Conservation (phyloP, 2,113 vertebrate genomes). For the Lophochroa leadbeateri region DNA sequence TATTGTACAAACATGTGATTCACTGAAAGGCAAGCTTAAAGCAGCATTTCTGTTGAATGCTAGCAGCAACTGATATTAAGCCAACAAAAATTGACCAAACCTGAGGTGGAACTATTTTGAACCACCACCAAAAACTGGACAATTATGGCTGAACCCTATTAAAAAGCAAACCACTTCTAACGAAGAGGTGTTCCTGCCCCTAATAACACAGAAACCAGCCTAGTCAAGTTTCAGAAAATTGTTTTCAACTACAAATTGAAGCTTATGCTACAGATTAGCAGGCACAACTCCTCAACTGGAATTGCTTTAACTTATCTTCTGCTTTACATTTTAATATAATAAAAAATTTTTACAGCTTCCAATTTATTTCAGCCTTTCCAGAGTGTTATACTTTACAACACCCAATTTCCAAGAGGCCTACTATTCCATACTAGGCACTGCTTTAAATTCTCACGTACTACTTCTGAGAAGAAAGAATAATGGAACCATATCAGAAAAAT, state of each 20-base stretch:
- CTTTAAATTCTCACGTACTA: not conserved
- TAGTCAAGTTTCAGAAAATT: not conserved
- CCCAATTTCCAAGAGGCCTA: not conserved
- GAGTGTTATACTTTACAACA: not conserved
- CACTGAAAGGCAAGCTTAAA: slow-evolving; percentile 9
- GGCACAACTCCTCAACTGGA: not conserved
- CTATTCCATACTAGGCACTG: not conserved
- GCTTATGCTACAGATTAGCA: not conserved
- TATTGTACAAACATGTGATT: not conserved
- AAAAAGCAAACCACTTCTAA: not conserved
- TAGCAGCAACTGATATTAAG: not conserved
- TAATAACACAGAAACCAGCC: not conserved
- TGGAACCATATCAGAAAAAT: not conserved
- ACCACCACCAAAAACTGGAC: not conserved
- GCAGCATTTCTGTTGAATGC: not conserved
- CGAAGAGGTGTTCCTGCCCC: not conserved
- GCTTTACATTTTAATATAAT: not conserved
- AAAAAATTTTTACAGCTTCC: not conserved
- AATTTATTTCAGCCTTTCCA: not conserved
- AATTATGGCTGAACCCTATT: not conserved
- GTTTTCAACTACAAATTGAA: not conserved
- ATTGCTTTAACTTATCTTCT: not conserved
- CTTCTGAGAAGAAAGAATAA: not conserved
- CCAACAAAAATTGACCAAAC: not conserved
- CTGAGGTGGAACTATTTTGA: not conserved